Evolutionary conservation across 2,113 vertebrate genomes (phyloP), one percentile per base, ranked within the genome.

Genomic region (Cyanocitta stelleri): DNA sequence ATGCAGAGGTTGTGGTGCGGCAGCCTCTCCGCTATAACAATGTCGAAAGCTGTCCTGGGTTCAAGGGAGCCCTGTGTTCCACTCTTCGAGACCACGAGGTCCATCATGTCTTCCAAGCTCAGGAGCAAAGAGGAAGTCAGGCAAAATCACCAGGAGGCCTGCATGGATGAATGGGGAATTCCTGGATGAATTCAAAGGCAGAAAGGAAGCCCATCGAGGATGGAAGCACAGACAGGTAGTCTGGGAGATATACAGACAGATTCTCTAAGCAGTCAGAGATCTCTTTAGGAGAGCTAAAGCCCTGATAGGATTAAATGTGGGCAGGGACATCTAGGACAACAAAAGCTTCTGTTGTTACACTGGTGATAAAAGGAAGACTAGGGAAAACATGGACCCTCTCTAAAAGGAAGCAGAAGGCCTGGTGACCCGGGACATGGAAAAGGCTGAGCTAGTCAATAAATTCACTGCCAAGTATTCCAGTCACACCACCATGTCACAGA

Each of bases 21-120:
- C 43, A 69, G 6, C 21, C 44, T 85, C 37, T 6, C 3, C 6
- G 3, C 22, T 37, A 0, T n/a, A 19, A 11, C 1, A 1, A 3
- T 0, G 0, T 43, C 14, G 46, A 61, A 32, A 8, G 17, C 21
- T 87, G 8, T 33, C 20, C 11, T 35, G 41, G 11, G 10, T 55
- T 46, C 68, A 48, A 0, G 13, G 17, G 16, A 72, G 8, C 16
- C n/a, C 5, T 27, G 4, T 0, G 7, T 55, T 26, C 27, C 35
- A 26, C 0, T 1, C 11, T 37, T 46, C 19, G 30, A 54, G 41
- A 62, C 15, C 1, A 2, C 63, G 55, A 55, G 32, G 54, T 24
- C 18, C 43, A 10, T 46, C 35, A 46, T 7, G 33, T 41, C 48
- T 61, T 26, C 17, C 21, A 83, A 75, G 24, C 17, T 37, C 55